These are phyloP conservation scores for Rhopalosiphum maidis DNA, from an alignment of 1,140 invertebrate species.

Conservation along the genomic window DNA sequence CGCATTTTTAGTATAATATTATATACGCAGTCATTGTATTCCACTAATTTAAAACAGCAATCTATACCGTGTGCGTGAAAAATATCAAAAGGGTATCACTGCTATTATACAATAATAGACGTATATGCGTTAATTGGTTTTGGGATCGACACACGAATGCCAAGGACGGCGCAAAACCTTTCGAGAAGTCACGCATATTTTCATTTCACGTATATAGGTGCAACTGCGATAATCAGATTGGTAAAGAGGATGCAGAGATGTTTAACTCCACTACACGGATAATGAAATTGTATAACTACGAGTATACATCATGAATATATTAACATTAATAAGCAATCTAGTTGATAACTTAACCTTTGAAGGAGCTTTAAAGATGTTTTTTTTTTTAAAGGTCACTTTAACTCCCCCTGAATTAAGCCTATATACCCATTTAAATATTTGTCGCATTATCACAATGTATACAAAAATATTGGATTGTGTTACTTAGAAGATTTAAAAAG, in stretches of 20 bases:
- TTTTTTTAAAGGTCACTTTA: no score
- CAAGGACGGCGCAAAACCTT: neutral
- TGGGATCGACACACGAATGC: neutral
- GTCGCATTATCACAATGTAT: no score
- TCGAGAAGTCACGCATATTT: neutral
- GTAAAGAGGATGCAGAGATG: neutral
- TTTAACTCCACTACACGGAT: no score
- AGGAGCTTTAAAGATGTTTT: no score
- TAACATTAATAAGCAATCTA: no score
- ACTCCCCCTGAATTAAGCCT: no score
- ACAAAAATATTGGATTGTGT: no score
- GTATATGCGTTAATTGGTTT: neutral
- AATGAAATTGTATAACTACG: no score
- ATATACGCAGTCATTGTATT: conserved; percentile 1
- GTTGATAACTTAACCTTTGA: no score
- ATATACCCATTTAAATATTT: no score
- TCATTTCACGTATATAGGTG: neutral
- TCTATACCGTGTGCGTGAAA: neutral
- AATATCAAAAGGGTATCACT: neutral
- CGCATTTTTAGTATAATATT: neutral
- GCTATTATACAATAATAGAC: neutral
- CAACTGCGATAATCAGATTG: neutral
- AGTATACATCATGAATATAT: no score
- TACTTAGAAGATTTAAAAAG: no score
- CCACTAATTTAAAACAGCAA: neutral